Percentiles rank a stretch among this genome's conserved stretches.
Conservation (phyloP, 2,113 vertebrate genomes). For the Pterocles orientalis region DNA sequence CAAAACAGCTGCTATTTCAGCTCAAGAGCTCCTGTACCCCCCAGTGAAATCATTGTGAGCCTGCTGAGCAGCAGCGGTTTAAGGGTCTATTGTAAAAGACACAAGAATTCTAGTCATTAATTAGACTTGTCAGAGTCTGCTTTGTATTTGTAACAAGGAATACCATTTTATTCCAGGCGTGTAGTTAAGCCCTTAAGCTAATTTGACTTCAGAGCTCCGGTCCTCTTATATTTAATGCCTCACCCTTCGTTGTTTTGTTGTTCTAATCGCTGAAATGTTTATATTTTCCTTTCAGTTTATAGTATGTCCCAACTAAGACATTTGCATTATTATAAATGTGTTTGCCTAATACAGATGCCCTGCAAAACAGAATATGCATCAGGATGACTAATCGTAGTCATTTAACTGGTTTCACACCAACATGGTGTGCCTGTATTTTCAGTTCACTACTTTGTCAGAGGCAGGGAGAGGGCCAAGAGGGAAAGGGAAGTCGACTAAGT, state of each 20-base stretch:
- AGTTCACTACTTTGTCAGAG: background rate
- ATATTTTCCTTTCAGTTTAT: background rate
- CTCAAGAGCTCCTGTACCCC: background rate
- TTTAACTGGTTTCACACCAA: background rate
- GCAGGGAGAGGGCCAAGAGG: background rate
- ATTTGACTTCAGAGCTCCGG: constrained; percentile 35
- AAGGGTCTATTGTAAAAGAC: constrained; percentile 62
- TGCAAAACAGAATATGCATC: background rate
- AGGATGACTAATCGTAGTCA: background rate
- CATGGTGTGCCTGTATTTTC: background rate
- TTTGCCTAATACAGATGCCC: background rate
- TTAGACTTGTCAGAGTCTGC: constrained; percentile 46
- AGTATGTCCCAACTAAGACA: background rate
- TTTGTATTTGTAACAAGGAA: constrained; percentile 53
- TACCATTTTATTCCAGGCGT: constrained; percentile 54
- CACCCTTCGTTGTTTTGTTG: constrained; percentile 22
- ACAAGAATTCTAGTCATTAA: constrained; percentile 68
- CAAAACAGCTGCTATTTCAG: constrained; percentile 9
- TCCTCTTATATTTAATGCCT: background rate
- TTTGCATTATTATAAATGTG: background rate
- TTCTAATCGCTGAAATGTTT: background rate
- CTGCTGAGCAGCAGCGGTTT: constrained; percentile 44
- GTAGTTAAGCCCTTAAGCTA: constrained; percentile 50
- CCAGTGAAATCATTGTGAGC: constrained; percentile 30
- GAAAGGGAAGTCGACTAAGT: background rate